These are phyloP conservation scores for Ochropacha duplaris DNA, from an alignment of 2,888 invertebrate genomes.

Conservation along the genomic window DNA sequence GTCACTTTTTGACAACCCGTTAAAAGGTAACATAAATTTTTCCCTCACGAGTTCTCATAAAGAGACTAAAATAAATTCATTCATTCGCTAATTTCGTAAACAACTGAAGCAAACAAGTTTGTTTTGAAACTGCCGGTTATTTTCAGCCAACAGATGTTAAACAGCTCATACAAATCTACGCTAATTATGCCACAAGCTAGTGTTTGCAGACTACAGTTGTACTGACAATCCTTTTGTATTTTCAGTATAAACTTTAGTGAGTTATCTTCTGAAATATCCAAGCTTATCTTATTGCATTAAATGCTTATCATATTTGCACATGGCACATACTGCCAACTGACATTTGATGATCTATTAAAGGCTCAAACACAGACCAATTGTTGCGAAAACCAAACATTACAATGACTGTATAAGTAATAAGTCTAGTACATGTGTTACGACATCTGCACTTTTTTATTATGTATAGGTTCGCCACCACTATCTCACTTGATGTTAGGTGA, in stretches of 20 bases:
- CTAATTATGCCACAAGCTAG: constrained; percentile 26
- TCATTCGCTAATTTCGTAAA: not conserved
- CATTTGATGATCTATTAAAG: not conserved
- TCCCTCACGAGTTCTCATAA: not conserved
- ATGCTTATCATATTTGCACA: not conserved
- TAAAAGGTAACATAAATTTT: not conserved
- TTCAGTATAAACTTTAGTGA: constrained; percentile 6
- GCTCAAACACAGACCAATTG: not conserved
- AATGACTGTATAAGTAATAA: too few species aligned
- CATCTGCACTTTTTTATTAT: too few species aligned
- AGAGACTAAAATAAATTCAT: not conserved
- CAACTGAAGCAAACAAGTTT: not conserved
- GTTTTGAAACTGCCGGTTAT: constrained; percentile 10
- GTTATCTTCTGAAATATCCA: not conserved
- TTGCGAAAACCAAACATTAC: too few species aligned
- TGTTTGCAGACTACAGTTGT: constrained; percentile 17
- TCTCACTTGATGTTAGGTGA: too few species aligned
- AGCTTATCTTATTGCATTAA: not conserved
- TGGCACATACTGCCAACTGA: not conserved
- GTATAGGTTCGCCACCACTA: too few species aligned
- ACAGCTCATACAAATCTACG: constrained; percentile 17
- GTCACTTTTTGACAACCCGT: not conserved
- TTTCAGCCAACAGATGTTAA: constrained; percentile 10
- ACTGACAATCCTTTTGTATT: constrained; percentile 3
- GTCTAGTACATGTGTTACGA: too few species aligned